phyloP scores from a whole-genome alignment of 1,140 invertebrate genomes.

The Agraylea sexmaculata region DNA sequence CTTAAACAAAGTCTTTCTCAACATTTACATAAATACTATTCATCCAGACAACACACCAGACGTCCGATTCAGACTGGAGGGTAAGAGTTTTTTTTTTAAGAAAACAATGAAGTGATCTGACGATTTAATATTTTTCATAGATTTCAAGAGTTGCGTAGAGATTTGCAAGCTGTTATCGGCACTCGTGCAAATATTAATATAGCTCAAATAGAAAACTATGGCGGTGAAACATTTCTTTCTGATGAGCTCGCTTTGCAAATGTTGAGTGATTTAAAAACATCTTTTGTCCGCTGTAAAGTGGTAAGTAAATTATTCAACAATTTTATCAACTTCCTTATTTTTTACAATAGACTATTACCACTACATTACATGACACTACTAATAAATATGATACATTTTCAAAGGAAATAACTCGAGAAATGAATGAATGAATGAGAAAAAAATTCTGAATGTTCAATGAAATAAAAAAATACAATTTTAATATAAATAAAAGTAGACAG shows the following conservation, averaged over 20 bases:
- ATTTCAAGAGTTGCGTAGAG: slow-evolving; percentile 83
- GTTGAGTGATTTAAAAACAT: slow-evolving; percentile 82
- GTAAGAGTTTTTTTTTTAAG: slow-evolving; percentile 25
- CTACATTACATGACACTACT: no score
- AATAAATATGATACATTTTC: no score
- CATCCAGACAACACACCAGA: slow-evolving; percentile 90
- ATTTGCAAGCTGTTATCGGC: slow-evolving; percentile 87
- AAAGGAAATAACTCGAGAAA: not conserved
- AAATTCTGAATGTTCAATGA: no score
- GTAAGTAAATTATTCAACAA: slow-evolving; percentile 36
- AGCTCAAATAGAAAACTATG: slow-evolving; percentile 87
- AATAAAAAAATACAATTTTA: no score
- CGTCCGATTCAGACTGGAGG: slow-evolving; percentile 58
- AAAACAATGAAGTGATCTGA: slow-evolving; percentile 10
- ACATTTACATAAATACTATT: slow-evolving; percentile 80
- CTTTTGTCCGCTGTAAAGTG: slow-evolving; percentile 77
- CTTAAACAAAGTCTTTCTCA: slow-evolving; percentile 33
- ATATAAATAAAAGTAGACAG: slow-evolving; percentile 8
- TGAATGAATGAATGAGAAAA: slow-evolving; percentile 1
- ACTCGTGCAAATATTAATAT: slow-evolving; percentile 87
- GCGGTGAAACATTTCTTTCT: slow-evolving; percentile 93
- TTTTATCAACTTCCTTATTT: not conserved
- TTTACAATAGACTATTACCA: no score
- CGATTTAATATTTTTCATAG: slow-evolving; percentile 34
- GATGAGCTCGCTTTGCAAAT: slow-evolving; percentile 92